A percentile compares a stretch with the other conserved stretches of the same genome.
Conservation (phyloP, 2,888 invertebrate species). For the Cistogaster globosa region DNA sequence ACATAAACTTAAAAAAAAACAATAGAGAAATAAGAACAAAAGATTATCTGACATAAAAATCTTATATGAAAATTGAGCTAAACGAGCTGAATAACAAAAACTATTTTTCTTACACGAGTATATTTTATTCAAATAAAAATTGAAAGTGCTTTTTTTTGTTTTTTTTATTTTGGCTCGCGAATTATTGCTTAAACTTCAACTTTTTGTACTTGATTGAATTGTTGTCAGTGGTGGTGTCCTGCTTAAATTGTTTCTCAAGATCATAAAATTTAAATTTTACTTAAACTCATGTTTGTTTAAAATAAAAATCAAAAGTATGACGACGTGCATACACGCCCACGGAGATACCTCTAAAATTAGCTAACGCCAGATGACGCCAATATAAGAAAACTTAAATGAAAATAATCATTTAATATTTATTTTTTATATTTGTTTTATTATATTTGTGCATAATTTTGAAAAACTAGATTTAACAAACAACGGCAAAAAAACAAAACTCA, state of each 20-base stretch:
- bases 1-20: constrained; percentile 16
- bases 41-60: constrained; percentile 45
- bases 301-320: constrained; percentile 68
- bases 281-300: constrained; percentile 58
- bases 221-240: constrained; percentile 29
- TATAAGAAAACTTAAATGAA: constrained; percentile 39
- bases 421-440: constrained; percentile 14
- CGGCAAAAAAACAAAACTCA: constrained; percentile 35
- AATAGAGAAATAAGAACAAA: not conserved
- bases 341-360: constrained; percentile 66
- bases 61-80: constrained; percentile 41
- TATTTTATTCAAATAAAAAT: constrained; percentile 48
- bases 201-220: constrained; percentile 50
- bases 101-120: not conserved
- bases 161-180: not conserved
- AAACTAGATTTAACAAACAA: constrained; percentile 11
- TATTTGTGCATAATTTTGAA: constrained; percentile 10
- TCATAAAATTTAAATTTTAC: constrained; percentile 42
- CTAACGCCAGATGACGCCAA: constrained; percentile 70
- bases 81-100: constrained; percentile 31
- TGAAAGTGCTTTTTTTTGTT: too few relatives aligned
- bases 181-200: constrained; percentile 39
- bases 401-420: constrained; percentile 19
- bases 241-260: constrained; percentile 4
- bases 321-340: constrained; percentile 66